Evolutionary conservation across 53 echinoderm and acorn worm genomes (phyloP), one percentile per base, ranked within the genome.

Genomic region (Holothuria leucospilota): DNA sequence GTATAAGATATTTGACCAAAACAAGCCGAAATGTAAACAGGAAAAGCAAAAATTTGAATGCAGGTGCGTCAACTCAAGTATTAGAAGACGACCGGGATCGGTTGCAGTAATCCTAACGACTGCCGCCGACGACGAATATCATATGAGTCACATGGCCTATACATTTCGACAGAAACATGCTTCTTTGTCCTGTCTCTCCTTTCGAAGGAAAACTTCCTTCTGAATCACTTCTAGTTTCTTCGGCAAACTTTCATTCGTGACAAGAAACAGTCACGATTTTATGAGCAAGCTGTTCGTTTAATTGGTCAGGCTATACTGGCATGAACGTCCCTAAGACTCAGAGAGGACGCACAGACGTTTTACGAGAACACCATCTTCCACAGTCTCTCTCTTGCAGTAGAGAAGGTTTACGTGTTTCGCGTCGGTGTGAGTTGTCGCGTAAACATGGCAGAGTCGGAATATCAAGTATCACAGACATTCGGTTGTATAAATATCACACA

Each of bases 221-320:
- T 42, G 28, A 51, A 75, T 51, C 46, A 21, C 21, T 27, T 52
- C 41, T 18, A 68, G 28, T 75, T 75, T 49, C 51, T 75, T 51
- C 8, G 26, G 11, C 75, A 75, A 75, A 75, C 75, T 75, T 51
- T 75, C 75, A 52, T 75, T 49, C 28, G 51, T 75, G 75, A 75
- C 52, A 52, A 49, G 75, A 75, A 75, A 75, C 75, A 75, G 75
- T 75, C 75, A 75, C 75, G 24, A 75, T 75, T 75, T 27, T 75
- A 52, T 42, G 39, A 52, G 75, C 52, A 46, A 75, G 24, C 52
- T 13, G 4, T 49, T 75, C 75, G 7, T n/a, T 75, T 75, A 75
- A 75, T 75, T 75, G 75, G 75, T 27, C 8, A 26, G 13, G 41
- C 49, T 49, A 51, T n/a, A 26, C 49, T 52, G 12, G n/a, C n/a